Evolutionary conservation across 1,140 invertebrate genomes (phyloP), one percentile per base, ranked within the genome.

Genomic region (Drosophila auraria): DNA sequence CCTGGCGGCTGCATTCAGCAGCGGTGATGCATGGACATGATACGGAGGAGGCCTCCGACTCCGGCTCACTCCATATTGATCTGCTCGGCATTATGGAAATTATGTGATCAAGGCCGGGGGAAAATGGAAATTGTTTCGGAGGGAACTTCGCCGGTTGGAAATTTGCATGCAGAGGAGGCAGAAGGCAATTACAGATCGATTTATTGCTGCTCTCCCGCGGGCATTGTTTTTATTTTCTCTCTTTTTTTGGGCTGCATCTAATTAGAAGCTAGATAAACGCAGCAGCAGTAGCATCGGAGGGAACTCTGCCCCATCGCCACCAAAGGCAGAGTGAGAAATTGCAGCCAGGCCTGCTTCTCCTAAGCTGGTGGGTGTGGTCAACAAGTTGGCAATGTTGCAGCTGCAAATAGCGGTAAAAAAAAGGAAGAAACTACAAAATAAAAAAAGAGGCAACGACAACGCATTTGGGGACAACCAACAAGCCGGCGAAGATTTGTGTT

Each of bases 71-170:
- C 81, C 84, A 87, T 87, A 89, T 89, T 87, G 84, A 90, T 87
- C 86, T 83, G 66, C 65, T 74, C 58, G 81, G 78, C 87, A 90
- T 90, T 90, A 90, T 90, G 86, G 79, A 90, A 87, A 90, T 90
- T 90, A 90, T 91, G 87, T 86, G 87, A 91, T 91, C 87, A 91
- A 91, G 87, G 87, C 87, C 87, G 79, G 91, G 91, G 72, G 87
- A 91, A 91, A 91, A 91, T 91, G 80, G 87, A 91, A 91, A 91
- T 91, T 91, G 83, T 91, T 91, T 91, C 66, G 42, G 61, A 20
- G 20, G 20, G 20, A 20, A 20, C 20, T 53, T 56, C 20, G 20
- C 15, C 47, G 27, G 44, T 17, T 47, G 49, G 54, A 80, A 79
- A 74, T 81, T 81, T 84, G 78, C 82, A 33, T 15, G 54, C 45